These are phyloP conservation scores for Drosophila histrio DNA, from an alignment of 2,888 invertebrate genomes.

Conservation along the genomic window DNA sequence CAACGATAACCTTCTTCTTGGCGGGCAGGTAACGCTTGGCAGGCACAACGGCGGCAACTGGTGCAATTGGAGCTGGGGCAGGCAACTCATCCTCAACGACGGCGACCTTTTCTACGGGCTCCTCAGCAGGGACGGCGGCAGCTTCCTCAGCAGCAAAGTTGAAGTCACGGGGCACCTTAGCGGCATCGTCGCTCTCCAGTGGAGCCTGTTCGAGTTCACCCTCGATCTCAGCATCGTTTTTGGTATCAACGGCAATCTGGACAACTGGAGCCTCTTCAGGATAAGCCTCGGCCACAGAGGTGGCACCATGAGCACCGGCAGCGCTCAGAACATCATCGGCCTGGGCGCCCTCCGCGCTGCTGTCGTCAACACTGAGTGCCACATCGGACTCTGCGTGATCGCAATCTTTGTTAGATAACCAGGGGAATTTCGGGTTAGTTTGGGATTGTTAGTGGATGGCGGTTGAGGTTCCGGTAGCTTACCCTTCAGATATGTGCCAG, in stretches of 20 bases:
- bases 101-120: conserved; percentile 44
- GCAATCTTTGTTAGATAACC: conserved; percentile 78
- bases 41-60: conserved; percentile 66
- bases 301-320: conserved; percentile 77
- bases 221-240: conserved; percentile 48
- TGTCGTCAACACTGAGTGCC: conserved; percentile 55
- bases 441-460: conserved; percentile 22
- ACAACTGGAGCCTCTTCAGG: conserved; percentile 74
- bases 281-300: conserved; percentile 83
- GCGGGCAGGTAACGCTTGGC: conserved; percentile 81
- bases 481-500: conserved; percentile 83
- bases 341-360: conserved; percentile 61
- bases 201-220: conserved; percentile 37
- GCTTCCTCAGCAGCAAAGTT: conserved; percentile 76
- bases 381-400: conserved; percentile 81
- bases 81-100: conserved; percentile 68
- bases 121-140: conserved; percentile 50
- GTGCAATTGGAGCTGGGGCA: conserved; percentile 77
- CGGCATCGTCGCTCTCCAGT: conserved; percentile 66
- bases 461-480: conserved; percentile 34
- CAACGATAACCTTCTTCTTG: conserved; percentile 81
- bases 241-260: conserved; percentile 57
- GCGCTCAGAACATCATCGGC: conserved; percentile 75
- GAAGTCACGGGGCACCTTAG: conserved; percentile 82
- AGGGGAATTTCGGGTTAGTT: conserved; percentile 20